Base-by-base conservation (phyloP, 2,888 invertebrate species). In the Oeneis ivallda region DNA sequence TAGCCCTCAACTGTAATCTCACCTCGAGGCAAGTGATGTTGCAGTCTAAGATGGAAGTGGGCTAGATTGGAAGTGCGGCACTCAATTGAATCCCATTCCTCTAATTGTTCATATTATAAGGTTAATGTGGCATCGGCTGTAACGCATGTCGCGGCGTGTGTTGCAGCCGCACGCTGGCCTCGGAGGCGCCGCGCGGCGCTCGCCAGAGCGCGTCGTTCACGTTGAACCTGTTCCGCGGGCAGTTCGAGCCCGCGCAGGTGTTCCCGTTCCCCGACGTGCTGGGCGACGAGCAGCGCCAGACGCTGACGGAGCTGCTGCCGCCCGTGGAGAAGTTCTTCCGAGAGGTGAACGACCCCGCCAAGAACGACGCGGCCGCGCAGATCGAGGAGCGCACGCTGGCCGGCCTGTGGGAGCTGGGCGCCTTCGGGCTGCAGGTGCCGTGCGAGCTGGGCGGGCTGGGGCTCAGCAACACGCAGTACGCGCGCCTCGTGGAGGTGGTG, bases 261-360 rank as follows among this genome's bases (percentile, higher is more conserved):
- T 98, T 99, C 86, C 99, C 99, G 19, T 99, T 94, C 88, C 99
- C 99, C 10, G 95, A 98, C 84, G 94, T 95, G 5, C 89, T 99
- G 65, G 93, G 88, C 67, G 93, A 94, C 37, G 99, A 99, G 66
- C 97, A 98, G 85, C 93, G 93, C 64, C 98, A 98, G 79, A 96
- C 95, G 58, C 88, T 98, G 37, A 92, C 93, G 75, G 96, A 97
- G 93, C 92, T 98, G 34, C 92, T 97, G 65, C 97, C 96, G 80
- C 98, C 98, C 0, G 94, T 96, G 13, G 93, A 94, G 74, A 95
- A 94, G 78, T 97, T 96, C 83, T 96, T 96, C 79, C 88, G 93
- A 79, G 96, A 98, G 88, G 93, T 95, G 2, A 98, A 99, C 84
- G 95, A 99, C 87, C 94, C 99, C 0, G 94, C 93, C 4, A 95